Base-by-base conservation (phyloP, 2,888 invertebrate species). In the Lithosia quadra region DNA sequence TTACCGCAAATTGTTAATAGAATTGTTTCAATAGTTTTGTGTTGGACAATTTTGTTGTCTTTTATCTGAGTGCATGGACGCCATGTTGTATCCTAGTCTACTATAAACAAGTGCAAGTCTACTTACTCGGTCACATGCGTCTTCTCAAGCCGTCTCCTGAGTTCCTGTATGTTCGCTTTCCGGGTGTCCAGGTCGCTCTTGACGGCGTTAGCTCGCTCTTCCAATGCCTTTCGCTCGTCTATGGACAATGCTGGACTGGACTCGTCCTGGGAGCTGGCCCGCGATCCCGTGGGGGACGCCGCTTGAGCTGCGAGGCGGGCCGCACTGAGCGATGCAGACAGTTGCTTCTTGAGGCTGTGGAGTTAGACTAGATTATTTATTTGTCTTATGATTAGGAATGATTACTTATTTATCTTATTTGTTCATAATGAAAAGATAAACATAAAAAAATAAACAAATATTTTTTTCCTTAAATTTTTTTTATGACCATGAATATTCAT, bases 81-180 rank as follows among this genome's bases (percentile, higher is more conserved):
- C n/a, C n/a, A n/a, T n/a, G n/a, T n/a, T n/a, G 33, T 33, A 33
- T 33, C 3, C 3, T 11, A 39, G 39, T 0, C 15, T 34, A 9
- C 59, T 34, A 0, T 58, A 34, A 18, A 3, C n/a, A 18, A n/a
- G 49, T n/a, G n/a, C 34, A 60, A 60, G 39, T 15, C 36, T 33
- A 80, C 97, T 97, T 91, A 98, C 98, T 98, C 98, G 36, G 98
- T 98, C 60, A 98, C 98, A 86, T 98, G 98, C 15, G 98, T 96
- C 81, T 97, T 96, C 81, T 98, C 98, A 28, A 98, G 95, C 0
- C 98, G 96, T 76, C 97, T 95, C 87, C 98, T 97, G 43, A 98
- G 95, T 84, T 98, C 98, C 87, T 97, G 97, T 83, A 98, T 98
- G 74, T 97, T 97, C 76, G 96, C 95, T 79, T 97, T 95, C 84